These are phyloP conservation scores for Ailurus styani DNA, from an alignment of 2,113 vertebrate genomes.

Conservation along the genomic window DNA sequence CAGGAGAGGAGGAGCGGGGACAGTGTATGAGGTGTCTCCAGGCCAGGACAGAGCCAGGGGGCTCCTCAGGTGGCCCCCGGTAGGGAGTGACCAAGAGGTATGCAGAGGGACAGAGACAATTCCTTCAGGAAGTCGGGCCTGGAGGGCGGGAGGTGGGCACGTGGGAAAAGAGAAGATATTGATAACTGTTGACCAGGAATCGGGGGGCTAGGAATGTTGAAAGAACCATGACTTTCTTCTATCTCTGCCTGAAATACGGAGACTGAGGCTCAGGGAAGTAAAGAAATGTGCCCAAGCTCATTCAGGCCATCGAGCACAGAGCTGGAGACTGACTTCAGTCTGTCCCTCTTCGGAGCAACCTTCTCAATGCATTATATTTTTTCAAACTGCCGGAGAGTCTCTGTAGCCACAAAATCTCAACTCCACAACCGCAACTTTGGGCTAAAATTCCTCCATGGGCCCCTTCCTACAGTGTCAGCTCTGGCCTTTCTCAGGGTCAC, in stretches of 20 bases:
- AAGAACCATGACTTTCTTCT: background rate
- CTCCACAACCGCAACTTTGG: no score
- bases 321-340: background rate
- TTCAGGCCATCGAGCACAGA: background rate
- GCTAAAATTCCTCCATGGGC: background rate
- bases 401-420: background rate
- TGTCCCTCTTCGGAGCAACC: background rate
- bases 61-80: background rate
- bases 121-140: background rate
- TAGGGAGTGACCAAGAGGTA: background rate
- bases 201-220: background rate
- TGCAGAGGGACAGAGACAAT: rapidly evolving
- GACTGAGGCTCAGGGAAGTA: background rate
- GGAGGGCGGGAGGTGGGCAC: rapidly evolving
- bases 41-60: background rate
- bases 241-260: background rate
- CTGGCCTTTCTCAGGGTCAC: background rate
- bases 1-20: background rate
- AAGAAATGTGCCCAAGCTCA: background rate
- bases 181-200: background rate
- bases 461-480: background rate
- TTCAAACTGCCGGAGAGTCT: background rate
- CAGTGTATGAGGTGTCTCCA: no score
- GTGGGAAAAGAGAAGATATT: background rate
- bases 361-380: background rate